Conservation (phyloP, 2,113 vertebrate species). For the Carassius gibelio region DNA sequence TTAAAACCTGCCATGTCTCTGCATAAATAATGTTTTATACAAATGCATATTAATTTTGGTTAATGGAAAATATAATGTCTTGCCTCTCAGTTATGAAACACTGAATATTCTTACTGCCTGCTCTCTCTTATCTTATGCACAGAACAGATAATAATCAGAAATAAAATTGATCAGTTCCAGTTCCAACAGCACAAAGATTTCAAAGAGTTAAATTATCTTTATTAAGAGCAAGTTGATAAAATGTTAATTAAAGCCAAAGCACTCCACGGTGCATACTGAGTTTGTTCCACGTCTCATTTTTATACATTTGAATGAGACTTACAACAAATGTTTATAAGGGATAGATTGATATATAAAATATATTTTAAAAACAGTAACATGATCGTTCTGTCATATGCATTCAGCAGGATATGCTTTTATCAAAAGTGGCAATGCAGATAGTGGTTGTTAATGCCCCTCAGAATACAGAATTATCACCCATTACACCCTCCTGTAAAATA, state of each 20-base stretch:
- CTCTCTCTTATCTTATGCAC: background rate
- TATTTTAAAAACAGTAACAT: constrained; percentile 71
- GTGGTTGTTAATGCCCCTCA: constrained; percentile 86
- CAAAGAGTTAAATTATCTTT: constrained; percentile 72
- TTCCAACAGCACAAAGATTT: background rate
- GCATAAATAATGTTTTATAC: background rate
- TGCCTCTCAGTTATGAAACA: background rate
- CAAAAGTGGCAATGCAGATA: constrained; percentile 77
- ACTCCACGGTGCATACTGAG: constrained; percentile 66
- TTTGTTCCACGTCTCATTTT: constrained; percentile 47
- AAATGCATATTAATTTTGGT: background rate
- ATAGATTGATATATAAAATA: constrained; percentile 68
- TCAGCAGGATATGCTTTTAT: constrained; percentile 72
- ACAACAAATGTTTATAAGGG: constrained; percentile 66
- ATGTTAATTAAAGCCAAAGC: constrained; percentile 66
- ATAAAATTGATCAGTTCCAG: background rate
- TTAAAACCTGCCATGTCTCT: background rate
- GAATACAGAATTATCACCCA: constrained; percentile 73
- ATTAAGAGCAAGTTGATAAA: constrained; percentile 72
- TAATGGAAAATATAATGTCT: background rate
- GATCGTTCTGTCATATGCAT: constrained; percentile 65
- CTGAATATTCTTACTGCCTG: background rate
- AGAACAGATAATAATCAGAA: background rate
- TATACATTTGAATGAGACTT: constrained; percentile 58
- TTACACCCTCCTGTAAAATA: constrained; percentile 70